Percentiles rank a stretch among this genome's conserved stretches.
Evolutionary conservation across 2,797 vertebrate species (phyloP).

Genomic region (Molothrus aeneus): DNA sequence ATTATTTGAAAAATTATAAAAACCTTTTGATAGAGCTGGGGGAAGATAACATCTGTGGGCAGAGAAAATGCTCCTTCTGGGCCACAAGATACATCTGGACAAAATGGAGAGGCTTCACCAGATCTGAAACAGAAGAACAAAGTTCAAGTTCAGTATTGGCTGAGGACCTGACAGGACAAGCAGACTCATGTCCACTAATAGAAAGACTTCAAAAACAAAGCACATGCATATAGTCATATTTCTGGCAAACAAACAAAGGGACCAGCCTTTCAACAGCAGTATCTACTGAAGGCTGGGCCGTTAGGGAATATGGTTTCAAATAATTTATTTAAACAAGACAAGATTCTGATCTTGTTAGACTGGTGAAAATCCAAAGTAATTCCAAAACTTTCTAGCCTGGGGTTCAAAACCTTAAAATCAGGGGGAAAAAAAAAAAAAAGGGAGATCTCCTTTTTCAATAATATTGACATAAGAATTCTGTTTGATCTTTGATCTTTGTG

Average conservation of each 20-base stretch:
- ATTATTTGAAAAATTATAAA: not conserved
- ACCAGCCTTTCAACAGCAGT: constrained; percentile 55
- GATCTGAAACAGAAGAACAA: constrained; percentile 9
- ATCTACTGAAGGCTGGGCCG: not conserved
- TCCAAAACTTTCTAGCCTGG: constrained; percentile 25
- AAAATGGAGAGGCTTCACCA: not conserved
- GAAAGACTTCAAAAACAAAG: constrained; percentile 56
- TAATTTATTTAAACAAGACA: constrained; percentile 50
- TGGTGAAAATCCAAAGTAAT: constrained; percentile 46
- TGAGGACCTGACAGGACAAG: constrained; percentile 49
- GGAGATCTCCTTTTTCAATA: constrained; percentile 13
- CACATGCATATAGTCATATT: constrained; percentile 41
- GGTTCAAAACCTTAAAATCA: not conserved
- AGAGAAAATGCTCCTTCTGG: not conserved
- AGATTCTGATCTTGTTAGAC: constrained; percentile 43
- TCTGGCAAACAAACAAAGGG: constrained; percentile 62
- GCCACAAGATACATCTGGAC: not conserved
- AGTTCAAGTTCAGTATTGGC: constrained; percentile 35
- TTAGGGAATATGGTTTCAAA: constrained; percentile 53
- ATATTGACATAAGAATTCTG: constrained; percentile 38
- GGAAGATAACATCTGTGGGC: not conserved
- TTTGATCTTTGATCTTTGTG: constrained; percentile 36
- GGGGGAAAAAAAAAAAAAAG: not conserved
- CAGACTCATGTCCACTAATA: constrained; percentile 54
- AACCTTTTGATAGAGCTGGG: not conserved